These are phyloP conservation scores for Mantis religiosa DNA, from an alignment of 2,888 invertebrate genomes.

Conservation along the genomic window DNA sequence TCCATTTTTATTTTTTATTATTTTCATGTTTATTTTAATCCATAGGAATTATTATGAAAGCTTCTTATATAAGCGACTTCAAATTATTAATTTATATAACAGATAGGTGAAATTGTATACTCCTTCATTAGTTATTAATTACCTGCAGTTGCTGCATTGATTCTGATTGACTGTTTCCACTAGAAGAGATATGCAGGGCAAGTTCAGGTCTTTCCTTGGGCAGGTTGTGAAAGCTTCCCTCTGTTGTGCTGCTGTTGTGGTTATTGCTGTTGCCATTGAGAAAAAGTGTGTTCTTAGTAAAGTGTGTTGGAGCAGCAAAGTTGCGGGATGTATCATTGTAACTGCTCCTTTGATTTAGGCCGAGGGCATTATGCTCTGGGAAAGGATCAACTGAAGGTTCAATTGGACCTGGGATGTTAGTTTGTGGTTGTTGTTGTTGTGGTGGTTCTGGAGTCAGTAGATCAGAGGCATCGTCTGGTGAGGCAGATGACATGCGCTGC, in stretches of 20 bases:
- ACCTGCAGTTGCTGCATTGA: constrained; percentile 62
- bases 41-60: too few relatives aligned
- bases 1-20: too few relatives aligned
- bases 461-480: constrained; percentile 17
- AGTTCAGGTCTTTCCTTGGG: constrained; percentile 54
- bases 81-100: too few relatives aligned
- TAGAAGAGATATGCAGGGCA: constrained; percentile 47
- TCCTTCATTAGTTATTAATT: not conserved
- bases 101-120: too few relatives aligned
- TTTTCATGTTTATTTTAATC: too few relatives aligned
- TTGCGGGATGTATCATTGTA: constrained; percentile 32
- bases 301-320: constrained; percentile 36
- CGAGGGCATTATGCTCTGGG: constrained; percentile 58
- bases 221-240: constrained; percentile 22
- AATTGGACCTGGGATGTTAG: constrained; percentile 49
- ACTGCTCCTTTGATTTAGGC: constrained; percentile 18
- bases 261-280: constrained; percentile 7
- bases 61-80: too few relatives aligned
- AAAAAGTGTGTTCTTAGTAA: constrained; percentile 27
- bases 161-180: constrained; percentile 43
- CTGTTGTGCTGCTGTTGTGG: not conserved
- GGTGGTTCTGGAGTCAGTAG: not conserved
- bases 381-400: constrained; percentile 68
- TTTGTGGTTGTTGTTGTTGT: not conserved
- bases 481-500: constrained; percentile 56